Evolutionary conservation across 2,888 invertebrate genomes (phyloP).

Genomic region (Tenthredo notha): DNA sequence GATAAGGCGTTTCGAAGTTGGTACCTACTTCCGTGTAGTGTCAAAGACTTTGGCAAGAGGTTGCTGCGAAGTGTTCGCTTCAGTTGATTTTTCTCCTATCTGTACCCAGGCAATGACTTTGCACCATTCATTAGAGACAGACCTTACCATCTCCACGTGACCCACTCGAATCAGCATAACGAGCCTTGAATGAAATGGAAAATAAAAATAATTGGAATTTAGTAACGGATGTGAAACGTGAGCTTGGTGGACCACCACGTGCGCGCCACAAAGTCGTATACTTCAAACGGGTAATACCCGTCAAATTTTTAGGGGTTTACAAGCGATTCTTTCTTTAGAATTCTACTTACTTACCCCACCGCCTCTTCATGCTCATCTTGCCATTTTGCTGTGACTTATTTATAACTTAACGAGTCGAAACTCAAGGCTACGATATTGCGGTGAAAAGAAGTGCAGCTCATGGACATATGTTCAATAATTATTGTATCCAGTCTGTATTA

Average conservation of each 20-base stretch:
- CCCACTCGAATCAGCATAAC: constrained; percentile 6
- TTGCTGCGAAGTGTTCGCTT: neutral
- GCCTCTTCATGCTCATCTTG: neutral
- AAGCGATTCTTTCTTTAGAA: constrained; percentile 40
- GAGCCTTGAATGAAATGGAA: neutral
- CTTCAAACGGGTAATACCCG: constrained; percentile 44
- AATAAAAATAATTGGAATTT: constrained; percentile 1
- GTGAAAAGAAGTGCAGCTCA: neutral
- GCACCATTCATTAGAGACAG: neutral
- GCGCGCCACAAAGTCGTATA: neutral
- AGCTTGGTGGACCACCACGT: neutral
- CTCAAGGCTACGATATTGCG: neutral
- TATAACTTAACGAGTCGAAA: neutral
- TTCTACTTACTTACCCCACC: neutral
- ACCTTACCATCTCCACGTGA: neutral
- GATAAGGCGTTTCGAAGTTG: neutral
- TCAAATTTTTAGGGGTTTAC: constrained; percentile 23
- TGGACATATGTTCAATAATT: neutral
- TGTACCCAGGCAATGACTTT: neutral
- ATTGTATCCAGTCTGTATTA: neutral
- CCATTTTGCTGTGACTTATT: neutral
- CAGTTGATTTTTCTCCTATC: neutral
- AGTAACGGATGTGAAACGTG: constrained; percentile 31
- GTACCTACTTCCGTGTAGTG: neutral
- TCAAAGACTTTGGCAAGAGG: neutral